phyloP scores from a whole-genome alignment of 2,797 vertebrate genomes.

The Lagocephalus sceleratus region DNA sequence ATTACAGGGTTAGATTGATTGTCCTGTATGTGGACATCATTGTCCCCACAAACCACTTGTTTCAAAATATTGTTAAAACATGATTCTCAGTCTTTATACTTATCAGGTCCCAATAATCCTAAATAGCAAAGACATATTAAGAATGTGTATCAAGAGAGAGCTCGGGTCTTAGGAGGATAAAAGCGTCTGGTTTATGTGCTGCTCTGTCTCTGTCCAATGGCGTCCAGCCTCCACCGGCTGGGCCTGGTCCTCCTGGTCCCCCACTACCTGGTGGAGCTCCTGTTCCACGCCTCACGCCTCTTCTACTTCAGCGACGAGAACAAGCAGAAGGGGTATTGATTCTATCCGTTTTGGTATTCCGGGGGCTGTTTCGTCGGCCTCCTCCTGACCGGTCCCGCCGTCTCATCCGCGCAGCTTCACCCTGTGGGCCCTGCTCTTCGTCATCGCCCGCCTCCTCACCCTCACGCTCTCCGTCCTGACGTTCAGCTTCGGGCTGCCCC shows the following conservation, averaged over 20 bases:
- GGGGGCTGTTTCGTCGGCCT: background rate
- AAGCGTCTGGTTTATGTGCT: background rate
- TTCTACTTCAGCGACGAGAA: slow-evolving; percentile 88
- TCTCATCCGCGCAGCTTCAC: slow-evolving; percentile 72
- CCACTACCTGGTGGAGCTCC: slow-evolving; percentile 85
- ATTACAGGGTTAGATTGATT: no score
- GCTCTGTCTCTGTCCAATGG: slow-evolving; percentile 1
- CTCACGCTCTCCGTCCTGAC: slow-evolving; percentile 84
- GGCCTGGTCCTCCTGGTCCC: slow-evolving; percentile 83
- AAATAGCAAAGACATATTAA: no score
- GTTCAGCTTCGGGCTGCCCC: slow-evolving; percentile 83
- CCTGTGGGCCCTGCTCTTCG: slow-evolving; percentile 83
- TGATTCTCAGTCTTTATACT: no score
- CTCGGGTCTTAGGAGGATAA: no score
- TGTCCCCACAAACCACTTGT: no score
- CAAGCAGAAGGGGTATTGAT: slow-evolving; percentile 82
- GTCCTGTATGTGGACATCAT: no score
- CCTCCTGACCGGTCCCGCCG: background rate
- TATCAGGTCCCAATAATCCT: no score
- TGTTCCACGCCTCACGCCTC: slow-evolving; percentile 85
- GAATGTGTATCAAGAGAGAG: no score
- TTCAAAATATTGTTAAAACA: no score
- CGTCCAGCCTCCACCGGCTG: slow-evolving; percentile 79
- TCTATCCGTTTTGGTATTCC: background rate
- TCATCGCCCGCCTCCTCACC: slow-evolving; percentile 83